Base-by-base conservation (phyloP, 2,797 vertebrate species). In the Chiroxiphia lanceolata region DNA sequence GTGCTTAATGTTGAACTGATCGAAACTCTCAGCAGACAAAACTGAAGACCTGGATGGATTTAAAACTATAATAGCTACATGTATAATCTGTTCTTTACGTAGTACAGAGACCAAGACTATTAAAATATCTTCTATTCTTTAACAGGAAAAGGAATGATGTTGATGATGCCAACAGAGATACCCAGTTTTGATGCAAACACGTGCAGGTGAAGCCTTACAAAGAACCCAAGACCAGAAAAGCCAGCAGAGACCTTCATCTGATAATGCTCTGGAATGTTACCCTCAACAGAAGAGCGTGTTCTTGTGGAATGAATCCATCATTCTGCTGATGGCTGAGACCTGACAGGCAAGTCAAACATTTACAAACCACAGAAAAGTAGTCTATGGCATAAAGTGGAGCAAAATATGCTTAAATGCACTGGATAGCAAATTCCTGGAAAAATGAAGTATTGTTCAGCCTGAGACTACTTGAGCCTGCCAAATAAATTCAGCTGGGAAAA, bases 381-480 rank as follows among this genome's bases (percentile, higher is more conserved):
- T 60, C n/a, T 85, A 2, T 63, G 34, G 64, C 54, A 61, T 51
- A 69, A 12, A 69, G 67, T 0, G 1, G 22, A 68, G 15, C 25
- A 89, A 89, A 89, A 33, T 51, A 61, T 54, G 23, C 86, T 91
- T 71, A 83, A 93, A 44, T 86, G 65, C 29, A 31, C 23, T 79
- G 67, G 84, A 67, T 29, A 79, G 67, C 17, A 70, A 76, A 95
- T 90, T 94, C 77, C 44, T 93, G 60, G 85, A 76, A 95, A 94
- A 95, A 84, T 57, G 15, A 78, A 88, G 34, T 21, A 47, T 88
- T 93, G 61, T 83, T 89, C 45, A 85, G 22, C 36, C 77, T 74
- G 48, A 83, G 75, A 56, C 42, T 94, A 40, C 71, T 77, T 75
- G 26, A 89, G 79, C 11, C 40, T 92, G 83, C 87, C 89, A 94